A percentile compares a stretch with the other conserved stretches of the same genome.
These are phyloP conservation scores for Euzetes globulus DNA, from an alignment of 2,888 invertebrate genomes.

Conservation along the genomic window DNA sequence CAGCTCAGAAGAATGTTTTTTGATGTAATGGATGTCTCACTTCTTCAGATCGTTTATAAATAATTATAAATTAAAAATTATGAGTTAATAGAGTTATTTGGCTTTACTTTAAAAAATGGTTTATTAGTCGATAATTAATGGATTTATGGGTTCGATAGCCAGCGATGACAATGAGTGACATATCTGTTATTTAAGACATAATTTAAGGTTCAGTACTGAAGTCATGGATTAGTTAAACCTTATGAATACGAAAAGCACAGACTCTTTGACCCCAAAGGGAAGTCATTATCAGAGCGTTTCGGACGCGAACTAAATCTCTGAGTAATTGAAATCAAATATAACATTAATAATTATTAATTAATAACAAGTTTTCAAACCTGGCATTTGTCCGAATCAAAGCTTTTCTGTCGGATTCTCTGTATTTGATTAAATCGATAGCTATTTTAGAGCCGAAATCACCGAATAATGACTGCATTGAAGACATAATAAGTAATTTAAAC, in stretches of 20 bases:
- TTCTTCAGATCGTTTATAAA: too few relatives aligned
- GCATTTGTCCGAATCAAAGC: not conserved
- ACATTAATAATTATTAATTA: too few relatives aligned
- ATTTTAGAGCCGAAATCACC: constrained; percentile 27
- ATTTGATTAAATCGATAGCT: constrained; percentile 27
- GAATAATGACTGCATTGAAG: constrained; percentile 18
- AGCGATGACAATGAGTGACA: not conserved
- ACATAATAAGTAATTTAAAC: constrained; percentile 15
- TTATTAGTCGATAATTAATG: not conserved
- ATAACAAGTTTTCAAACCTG: too few relatives aligned
- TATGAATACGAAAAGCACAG: not conserved
- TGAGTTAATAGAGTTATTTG: too few relatives aligned
- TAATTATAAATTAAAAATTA: too few relatives aligned
- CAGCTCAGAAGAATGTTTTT: too few relatives aligned
- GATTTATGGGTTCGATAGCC: not conserved
- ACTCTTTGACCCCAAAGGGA: not conserved
- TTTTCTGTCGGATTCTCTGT: not conserved
- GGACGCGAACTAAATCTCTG: not conserved
- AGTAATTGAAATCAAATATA: not conserved
- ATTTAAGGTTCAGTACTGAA: not conserved
- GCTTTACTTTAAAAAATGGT: too few relatives aligned
- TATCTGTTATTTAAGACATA: not conserved
- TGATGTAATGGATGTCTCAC: too few relatives aligned
- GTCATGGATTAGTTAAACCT: not conserved
- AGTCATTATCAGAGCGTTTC: not conserved